Base-by-base conservation (phyloP, 2,797 vertebrate genomes). In the Anniella stebbinsi region DNA sequence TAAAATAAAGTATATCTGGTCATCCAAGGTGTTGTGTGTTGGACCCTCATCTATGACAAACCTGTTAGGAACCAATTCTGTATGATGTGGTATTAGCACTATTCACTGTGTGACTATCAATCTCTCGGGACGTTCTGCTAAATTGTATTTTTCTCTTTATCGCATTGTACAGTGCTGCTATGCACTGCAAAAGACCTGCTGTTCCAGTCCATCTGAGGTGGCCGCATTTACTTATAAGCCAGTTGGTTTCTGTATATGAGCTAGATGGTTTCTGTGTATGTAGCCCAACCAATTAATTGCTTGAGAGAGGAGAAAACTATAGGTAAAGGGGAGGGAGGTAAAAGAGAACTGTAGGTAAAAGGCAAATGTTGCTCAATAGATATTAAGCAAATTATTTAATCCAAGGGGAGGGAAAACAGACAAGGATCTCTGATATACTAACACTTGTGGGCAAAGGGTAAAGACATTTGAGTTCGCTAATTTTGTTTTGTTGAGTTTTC, bases 301-400 rank as follows among this genome's bases (percentile, higher is more conserved):
- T 45, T 51, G 36, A 48, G 7, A n/a, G 45, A 66, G 36, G 51
- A 48, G 41, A 60, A 17, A 23, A 89, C 8, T 66, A 4, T 33
- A 84, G 63, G 25, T 38, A 77, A 81, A 67, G 75, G 77, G 38
- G 51, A 57, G 30, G 25, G 11, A 45, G 38, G 36, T 76, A 73
- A 41, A 41, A 25, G 28, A 30, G n/a, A 70, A 78, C 51, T 70
- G 28, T 38, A 38, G 66, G 25, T 30, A 54, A 86, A 81, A 81
- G 51, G n/a, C 18, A 75, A 48, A 33, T 23, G 8, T 86, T 86
- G 18, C 66, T 83, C 67, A 76, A 51, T 11, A 38, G 63, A 81
- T 69, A 60, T 25, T 84, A 86, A 48, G 12, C 38, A 36, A 70
- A 70, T 41, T 82, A 78, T 72, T 80, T 88, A 30, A 70, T 81